A percentile compares a stretch with the other conserved stretches of the same genome.
Conservation (phyloP, 2,113 vertebrate species). For the Mobula hypostoma region DNA sequence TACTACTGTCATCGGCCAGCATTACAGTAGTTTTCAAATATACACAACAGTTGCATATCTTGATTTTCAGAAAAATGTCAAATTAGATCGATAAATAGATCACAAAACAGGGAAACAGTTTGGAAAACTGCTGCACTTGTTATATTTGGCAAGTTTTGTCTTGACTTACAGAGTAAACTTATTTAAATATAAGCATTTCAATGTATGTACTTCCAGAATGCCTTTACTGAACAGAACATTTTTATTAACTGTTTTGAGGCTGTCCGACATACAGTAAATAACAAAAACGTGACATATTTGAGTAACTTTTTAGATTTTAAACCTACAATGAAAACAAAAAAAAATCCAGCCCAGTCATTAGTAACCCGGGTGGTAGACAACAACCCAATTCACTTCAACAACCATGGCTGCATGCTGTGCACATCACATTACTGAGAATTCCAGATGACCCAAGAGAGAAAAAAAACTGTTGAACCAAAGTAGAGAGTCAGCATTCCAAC, state of each 20-base stretch:
- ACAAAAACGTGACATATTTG: background rate
- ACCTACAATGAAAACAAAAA: slow-evolving; percentile 40
- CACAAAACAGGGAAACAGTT: background rate
- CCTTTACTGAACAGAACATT: background rate
- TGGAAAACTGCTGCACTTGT: background rate
- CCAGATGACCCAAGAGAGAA: slow-evolving; percentile 68
- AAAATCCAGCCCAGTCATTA: slow-evolving; percentile 57
- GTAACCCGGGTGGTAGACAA: slow-evolving; percentile 62
- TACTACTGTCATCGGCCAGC: background rate
- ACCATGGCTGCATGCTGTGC: slow-evolving; percentile 75
- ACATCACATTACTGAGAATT: slow-evolving; percentile 76
- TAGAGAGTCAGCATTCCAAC: slow-evolving; percentile 81
- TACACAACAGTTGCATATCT: background rate
- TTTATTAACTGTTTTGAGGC: background rate
- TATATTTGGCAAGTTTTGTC: background rate
- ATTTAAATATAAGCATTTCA: background rate
- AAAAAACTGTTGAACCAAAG: slow-evolving; percentile 53
- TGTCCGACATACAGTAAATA: background rate
- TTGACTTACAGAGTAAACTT: background rate
- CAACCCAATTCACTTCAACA: slow-evolving; percentile 74
- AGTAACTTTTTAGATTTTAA: background rate
- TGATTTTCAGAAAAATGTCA: background rate
- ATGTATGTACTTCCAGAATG: background rate
- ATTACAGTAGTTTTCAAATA: background rate
- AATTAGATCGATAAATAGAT: background rate